phyloP scores from a whole-genome alignment of 2,888 invertebrate species.

The Parascotia fuliginaria region DNA sequence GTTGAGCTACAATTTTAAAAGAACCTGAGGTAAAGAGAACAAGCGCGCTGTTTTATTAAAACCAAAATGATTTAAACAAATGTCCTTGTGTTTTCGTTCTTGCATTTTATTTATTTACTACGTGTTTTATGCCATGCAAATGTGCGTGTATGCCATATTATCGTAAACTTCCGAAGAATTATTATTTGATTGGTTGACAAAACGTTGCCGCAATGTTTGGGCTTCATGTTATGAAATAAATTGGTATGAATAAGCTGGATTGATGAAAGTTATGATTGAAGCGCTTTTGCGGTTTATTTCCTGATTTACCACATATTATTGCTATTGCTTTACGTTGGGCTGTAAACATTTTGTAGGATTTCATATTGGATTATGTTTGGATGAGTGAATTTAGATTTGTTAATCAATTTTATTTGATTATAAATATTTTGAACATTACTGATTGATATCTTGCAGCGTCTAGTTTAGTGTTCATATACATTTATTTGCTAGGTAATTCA shows the following conservation, averaged over 20 bases:
- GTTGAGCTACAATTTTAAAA: too few relatives aligned
- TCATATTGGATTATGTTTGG: too few relatives aligned
- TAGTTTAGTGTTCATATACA: too few relatives aligned
- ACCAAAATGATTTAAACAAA: too few relatives aligned
- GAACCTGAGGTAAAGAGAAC: too few relatives aligned
- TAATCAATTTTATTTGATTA: too few relatives aligned
- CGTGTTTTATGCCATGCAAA: slow-evolving; percentile 41
- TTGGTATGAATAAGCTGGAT: neutral
- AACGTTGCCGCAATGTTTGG: slow-evolving; percentile 8
- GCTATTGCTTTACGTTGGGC: neutral
- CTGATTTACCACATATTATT: neutral
- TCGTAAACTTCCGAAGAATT: slow-evolving; percentile 20
- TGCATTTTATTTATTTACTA: neutral
- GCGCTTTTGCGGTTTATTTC: neutral
- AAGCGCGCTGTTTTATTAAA: too few relatives aligned
- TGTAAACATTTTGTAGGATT: neutral
- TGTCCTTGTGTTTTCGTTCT: too few relatives aligned
- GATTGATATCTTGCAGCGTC: too few relatives aligned
- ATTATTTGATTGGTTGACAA: slow-evolving; percentile 31
- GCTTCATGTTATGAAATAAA: slow-evolving; percentile 7
- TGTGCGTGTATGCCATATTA: slow-evolving; percentile 42
- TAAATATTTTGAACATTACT: too few relatives aligned
- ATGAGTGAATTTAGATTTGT: too few relatives aligned
- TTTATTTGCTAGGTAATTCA: too few relatives aligned
- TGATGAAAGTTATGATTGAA: slow-evolving; percentile 10